Evolutionary conservation across 2,888 invertebrate genomes (phyloP).

Genomic region (Synanthedon formicaeformis): DNA sequence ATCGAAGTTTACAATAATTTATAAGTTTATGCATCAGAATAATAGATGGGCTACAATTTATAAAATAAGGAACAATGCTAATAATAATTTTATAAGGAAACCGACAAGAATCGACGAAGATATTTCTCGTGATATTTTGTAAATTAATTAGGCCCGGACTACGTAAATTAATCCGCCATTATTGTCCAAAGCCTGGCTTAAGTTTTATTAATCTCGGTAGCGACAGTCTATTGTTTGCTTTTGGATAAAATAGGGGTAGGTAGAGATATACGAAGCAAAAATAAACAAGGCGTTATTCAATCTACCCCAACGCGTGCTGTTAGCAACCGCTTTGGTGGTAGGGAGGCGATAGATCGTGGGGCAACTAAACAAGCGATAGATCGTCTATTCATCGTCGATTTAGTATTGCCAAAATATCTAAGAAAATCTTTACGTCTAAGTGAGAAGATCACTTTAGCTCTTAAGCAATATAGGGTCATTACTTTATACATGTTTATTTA

Average conservation of each 20-base stretch:
- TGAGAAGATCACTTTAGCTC: too few relatives aligned
- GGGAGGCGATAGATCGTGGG: slow-evolving; percentile 20
- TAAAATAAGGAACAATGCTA: too few relatives aligned
- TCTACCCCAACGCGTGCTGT: slow-evolving; percentile 43
- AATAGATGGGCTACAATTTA: too few relatives aligned
- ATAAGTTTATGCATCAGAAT: too few relatives aligned
- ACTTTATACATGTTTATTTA: too few relatives aligned
- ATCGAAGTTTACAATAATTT: too few relatives aligned
- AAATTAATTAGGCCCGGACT: not conserved
- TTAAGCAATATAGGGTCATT: too few relatives aligned
- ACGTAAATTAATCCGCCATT: not conserved
- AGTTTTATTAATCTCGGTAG: slow-evolving; percentile 10
- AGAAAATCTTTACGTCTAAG: too few relatives aligned
- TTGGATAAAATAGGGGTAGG: not conserved
- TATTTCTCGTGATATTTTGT: not conserved
- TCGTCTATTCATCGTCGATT: too few relatives aligned
- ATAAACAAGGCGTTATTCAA: slow-evolving; percentile 65
- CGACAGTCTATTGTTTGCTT: slow-evolving; percentile 28
- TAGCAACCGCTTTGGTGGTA: slow-evolving; percentile 50
- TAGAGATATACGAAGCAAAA: slow-evolving; percentile 34
- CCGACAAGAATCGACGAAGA: too few relatives aligned
- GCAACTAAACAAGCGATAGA: slow-evolving; percentile 19
- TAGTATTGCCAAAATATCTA: too few relatives aligned
- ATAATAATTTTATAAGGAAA: too few relatives aligned
- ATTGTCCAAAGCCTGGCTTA: not conserved